These are phyloP conservation scores for Antheraea yamamai DNA, from an alignment of 2,888 invertebrate species.

Conservation along the genomic window DNA sequence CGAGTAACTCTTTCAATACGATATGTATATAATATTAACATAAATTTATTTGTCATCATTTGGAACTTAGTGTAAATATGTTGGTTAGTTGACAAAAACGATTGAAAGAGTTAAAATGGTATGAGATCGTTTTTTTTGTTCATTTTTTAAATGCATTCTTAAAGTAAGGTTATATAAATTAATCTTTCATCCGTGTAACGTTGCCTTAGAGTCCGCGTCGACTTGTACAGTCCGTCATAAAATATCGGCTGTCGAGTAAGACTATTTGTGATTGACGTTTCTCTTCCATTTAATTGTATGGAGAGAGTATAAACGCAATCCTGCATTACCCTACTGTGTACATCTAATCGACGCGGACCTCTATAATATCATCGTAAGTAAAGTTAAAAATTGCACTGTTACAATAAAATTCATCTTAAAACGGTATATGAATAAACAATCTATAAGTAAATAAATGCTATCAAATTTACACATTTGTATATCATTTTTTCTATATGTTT, in stretches of 20 bases:
- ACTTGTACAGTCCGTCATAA: neutral
- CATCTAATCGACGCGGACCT: neutral
- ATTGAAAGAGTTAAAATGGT: neutral
- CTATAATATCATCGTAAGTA: neutral
- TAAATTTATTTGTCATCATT: neutral
- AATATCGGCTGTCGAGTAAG: neutral
- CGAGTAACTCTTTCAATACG: neutral
- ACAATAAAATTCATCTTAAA: no score
- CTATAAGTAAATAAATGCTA: neutral
- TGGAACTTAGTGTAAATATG: no score
- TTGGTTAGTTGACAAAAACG: neutral
- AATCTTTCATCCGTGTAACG: neutral
- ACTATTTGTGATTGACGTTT: neutral
- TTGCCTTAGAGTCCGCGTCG: neutral
- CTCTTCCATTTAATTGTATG: neutral
- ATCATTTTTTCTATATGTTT: neutral
- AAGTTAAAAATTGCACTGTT: neutral
- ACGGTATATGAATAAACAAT: neutral
- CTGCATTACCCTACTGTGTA: no score
- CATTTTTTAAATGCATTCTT: conserved; percentile 1
- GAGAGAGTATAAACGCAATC: neutral
- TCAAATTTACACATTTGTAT: neutral
- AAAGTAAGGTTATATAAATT: neutral
- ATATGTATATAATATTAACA: neutral
- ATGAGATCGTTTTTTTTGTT: conserved; percentile 1